A percentile compares a stretch with the other conserved stretches of the same genome.
Evolutionary conservation across 2,888 invertebrate genomes (phyloP).

Genomic region (Orthonevra nobilis): DNA sequence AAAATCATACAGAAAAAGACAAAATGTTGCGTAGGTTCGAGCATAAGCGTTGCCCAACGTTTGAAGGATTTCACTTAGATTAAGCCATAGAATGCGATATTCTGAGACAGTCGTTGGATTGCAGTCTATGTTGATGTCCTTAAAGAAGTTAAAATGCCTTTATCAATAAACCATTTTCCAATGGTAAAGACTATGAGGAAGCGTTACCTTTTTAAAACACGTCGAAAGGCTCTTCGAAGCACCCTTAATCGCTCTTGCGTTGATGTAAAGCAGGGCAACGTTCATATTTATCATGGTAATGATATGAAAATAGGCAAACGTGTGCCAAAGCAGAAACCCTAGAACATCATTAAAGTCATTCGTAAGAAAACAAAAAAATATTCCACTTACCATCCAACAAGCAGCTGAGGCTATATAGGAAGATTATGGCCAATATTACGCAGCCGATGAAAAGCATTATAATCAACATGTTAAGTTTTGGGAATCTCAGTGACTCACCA

Average conservation of each 20-base stretch:
- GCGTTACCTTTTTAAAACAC: constrained; percentile 81
- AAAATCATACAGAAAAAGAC: constrained; percentile 82
- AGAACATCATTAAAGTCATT: background rate
- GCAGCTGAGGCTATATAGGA: constrained; percentile 83
- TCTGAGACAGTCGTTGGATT: constrained; percentile 82
- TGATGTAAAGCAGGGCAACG: constrained; percentile 86
- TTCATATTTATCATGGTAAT: constrained; percentile 88
- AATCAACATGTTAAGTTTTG: constrained; percentile 83
- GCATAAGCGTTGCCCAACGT: constrained; percentile 85
- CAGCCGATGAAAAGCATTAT: constrained; percentile 85
- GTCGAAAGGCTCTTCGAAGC: constrained; percentile 82
- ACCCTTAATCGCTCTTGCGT: constrained; percentile 84
- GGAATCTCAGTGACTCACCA: constrained; percentile 84
- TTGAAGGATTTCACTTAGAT: constrained; percentile 85
- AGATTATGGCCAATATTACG: constrained; percentile 82
- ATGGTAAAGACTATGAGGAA: too few relatives aligned
- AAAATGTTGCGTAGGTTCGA: constrained; percentile 85
- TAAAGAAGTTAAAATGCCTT: constrained; percentile 47
- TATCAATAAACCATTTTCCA: too few relatives aligned
- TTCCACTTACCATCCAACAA: constrained; percentile 82
- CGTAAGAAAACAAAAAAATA: too few relatives aligned
- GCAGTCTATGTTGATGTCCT: constrained; percentile 83
- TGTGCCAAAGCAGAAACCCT: constrained; percentile 84
- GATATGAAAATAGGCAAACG: constrained; percentile 82
- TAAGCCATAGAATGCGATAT: constrained; percentile 84